Conservation (phyloP, 2,888 invertebrate species). For the Pandemis heparana region DNA sequence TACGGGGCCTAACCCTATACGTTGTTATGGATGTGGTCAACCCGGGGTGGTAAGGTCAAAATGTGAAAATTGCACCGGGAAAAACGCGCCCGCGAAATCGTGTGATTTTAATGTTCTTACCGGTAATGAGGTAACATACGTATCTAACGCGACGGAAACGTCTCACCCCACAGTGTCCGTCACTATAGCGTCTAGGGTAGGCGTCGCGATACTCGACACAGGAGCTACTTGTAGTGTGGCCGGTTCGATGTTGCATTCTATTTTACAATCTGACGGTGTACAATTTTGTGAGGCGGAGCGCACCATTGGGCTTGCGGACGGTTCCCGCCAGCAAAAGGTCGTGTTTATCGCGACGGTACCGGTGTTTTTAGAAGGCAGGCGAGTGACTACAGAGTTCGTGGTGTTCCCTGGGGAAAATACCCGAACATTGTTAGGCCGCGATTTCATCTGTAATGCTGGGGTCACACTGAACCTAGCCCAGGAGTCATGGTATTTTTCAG, state of each 20-base stretch:
- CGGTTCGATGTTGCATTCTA: too few relatives aligned
- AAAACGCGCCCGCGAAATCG: background rate
- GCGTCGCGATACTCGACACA: too few relatives aligned
- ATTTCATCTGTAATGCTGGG: background rate
- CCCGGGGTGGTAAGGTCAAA: background rate
- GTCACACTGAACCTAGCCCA: background rate
- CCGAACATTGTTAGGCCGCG: background rate
- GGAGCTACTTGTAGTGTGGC: too few relatives aligned
- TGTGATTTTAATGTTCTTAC: background rate
- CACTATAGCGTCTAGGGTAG: too few relatives aligned
- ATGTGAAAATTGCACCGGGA: background rate
- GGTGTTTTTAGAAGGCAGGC: background rate
- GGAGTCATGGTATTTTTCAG: background rate
- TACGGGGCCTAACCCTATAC: background rate
- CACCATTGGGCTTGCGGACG: slow-evolving; percentile 17
- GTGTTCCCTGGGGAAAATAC: slow-evolving; percentile 13
- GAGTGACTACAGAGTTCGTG: background rate
- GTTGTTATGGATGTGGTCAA: slow-evolving; percentile 6
- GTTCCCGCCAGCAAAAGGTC: background rate
- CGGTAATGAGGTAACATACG: background rate
- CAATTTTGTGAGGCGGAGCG: background rate
- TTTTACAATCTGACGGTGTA: too few relatives aligned
- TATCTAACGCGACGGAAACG: too few relatives aligned
- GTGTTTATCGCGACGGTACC: slow-evolving; percentile 1
- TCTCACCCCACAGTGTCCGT: too few relatives aligned